Evolutionary conservation across 2,888 invertebrate genomes (phyloP).

Genomic region (Actias luna): DNA sequence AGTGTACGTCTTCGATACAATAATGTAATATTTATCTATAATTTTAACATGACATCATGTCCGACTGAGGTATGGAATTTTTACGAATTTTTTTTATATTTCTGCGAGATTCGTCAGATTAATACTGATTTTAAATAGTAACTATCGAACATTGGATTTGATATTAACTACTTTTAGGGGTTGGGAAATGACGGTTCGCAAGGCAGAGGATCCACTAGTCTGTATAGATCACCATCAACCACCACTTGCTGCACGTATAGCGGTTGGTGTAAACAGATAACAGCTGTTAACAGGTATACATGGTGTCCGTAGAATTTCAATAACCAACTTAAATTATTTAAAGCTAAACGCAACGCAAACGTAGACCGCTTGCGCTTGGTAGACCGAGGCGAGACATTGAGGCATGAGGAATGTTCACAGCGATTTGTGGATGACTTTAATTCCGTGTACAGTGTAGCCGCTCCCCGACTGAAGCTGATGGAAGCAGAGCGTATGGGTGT

Average conservation of each 20-base stretch:
- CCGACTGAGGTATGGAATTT: slow-evolving; percentile 17
- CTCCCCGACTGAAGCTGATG: no score
- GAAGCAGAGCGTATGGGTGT: no score
- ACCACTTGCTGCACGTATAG: background rate
- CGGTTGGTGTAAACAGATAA: no score
- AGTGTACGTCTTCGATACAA: slow-evolving; percentile 21
- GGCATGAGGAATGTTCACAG: no score
- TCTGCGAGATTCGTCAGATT: slow-evolving; percentile 22
- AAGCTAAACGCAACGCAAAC: no score
- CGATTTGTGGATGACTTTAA: no score
- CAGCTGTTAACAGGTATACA: no score
- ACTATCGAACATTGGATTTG: slow-evolving; percentile 18
- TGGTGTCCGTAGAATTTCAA: background rate
- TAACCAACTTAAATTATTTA: no score
- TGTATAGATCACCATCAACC: background rate
- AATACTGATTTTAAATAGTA: slow-evolving; percentile 19
- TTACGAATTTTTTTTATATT: slow-evolving; percentile 20
- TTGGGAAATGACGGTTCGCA: slow-evolving; percentile 10
- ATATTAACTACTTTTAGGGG: slow-evolving; percentile 11
- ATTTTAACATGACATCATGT: slow-evolving; percentile 21
- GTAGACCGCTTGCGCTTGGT: no score
- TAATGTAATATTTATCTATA: slow-evolving; percentile 19
- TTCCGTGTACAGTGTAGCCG: no score
- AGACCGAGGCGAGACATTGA: no score
- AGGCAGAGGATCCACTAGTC: slow-evolving; percentile 4